These are phyloP conservation scores for Luperina nickerlii DNA, from an alignment of 2,888 invertebrate genomes.

Conservation along the genomic window DNA sequence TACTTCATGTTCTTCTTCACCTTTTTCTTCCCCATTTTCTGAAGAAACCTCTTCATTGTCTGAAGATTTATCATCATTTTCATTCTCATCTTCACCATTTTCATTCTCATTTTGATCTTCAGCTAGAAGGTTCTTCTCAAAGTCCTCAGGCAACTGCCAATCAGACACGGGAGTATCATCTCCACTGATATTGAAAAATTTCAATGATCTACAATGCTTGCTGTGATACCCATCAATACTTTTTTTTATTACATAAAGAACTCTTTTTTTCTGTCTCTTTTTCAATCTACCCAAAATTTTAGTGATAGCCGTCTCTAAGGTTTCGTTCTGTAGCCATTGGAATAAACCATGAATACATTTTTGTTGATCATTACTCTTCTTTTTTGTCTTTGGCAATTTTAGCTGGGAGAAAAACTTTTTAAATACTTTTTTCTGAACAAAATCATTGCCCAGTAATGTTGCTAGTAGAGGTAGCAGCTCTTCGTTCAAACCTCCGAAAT, in stretches of 20 bases:
- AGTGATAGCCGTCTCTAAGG: conserved; percentile 92
- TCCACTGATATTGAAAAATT: conserved; percentile 87
- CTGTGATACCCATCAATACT: conserved; percentile 92
- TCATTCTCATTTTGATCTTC: conserved; percentile 56
- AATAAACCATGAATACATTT: conserved; percentile 93
- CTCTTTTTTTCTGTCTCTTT: conserved; percentile 87
- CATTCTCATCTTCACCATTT: conserved; percentile 48
- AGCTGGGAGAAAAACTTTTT: conserved; percentile 92
- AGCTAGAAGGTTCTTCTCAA: conserved; percentile 60
- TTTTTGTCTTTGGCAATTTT: conserved; percentile 90
- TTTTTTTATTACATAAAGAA: conserved; percentile 90
- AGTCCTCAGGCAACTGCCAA: conserved; percentile 64
- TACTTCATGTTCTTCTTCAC: conserved; percentile 58
- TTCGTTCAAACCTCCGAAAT: conserved; percentile 92
- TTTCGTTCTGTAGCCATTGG: conserved; percentile 94
- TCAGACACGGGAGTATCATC: conserved; percentile 53
- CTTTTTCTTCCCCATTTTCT: conserved; percentile 68
- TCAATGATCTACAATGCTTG: conserved; percentile 90
- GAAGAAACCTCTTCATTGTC: conserved; percentile 63
- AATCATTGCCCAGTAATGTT: conserved; percentile 97
- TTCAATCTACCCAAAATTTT: conserved; percentile 92
- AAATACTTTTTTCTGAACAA: conserved; percentile 92
- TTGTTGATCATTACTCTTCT: conserved; percentile 91
- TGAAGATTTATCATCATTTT: conserved; percentile 60
- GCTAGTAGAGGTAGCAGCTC: conserved; percentile 94